Evolutionary conservation across 2,797 vertebrate genomes (phyloP).

Genomic region (Anguilla pacifica): DNA sequence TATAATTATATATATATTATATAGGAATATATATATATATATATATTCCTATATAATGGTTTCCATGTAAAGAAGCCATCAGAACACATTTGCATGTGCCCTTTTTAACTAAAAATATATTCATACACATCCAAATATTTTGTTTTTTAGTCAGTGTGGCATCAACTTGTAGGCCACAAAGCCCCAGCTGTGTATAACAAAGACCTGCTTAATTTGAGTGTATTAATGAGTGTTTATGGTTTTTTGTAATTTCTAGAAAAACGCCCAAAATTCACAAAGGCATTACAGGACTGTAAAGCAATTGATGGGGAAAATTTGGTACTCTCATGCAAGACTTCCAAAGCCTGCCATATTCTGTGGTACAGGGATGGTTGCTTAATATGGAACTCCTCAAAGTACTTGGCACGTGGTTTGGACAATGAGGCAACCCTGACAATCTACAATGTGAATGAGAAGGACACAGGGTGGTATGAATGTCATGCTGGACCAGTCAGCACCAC

Average conservation of each 20-base stretch:
- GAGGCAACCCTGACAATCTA: constrained; percentile 64
- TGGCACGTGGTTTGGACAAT: constrained; percentile 52
- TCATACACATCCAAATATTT: not conserved
- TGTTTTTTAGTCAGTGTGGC: no score
- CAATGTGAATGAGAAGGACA: constrained; percentile 57
- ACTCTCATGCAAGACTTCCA: constrained; percentile 79
- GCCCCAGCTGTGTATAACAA: not conserved
- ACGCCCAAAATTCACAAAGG: constrained; percentile 78
- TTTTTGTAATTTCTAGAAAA: constrained; percentile 69
- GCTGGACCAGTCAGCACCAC: constrained; percentile 61
- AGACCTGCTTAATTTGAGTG: not conserved
- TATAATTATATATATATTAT: not conserved
- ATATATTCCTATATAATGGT: not conserved
- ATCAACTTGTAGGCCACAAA: not conserved
- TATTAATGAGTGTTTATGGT: not conserved
- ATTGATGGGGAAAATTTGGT: constrained; percentile 80
- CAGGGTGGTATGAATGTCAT: constrained; percentile 72
- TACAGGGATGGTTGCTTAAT: constrained; percentile 68
- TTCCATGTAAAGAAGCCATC: not conserved
- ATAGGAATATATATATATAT: no score
- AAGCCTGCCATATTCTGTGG: constrained; percentile 79
- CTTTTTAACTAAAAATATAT: not conserved
- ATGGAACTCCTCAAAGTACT: constrained; percentile 58
- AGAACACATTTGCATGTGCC: not conserved
- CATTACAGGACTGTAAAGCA: constrained; percentile 77